Percentiles rank a stretch among this genome's conserved stretches.
Conservation (phyloP, 2,797 vertebrate genomes). For the Moxostoma hubbsi region DNA sequence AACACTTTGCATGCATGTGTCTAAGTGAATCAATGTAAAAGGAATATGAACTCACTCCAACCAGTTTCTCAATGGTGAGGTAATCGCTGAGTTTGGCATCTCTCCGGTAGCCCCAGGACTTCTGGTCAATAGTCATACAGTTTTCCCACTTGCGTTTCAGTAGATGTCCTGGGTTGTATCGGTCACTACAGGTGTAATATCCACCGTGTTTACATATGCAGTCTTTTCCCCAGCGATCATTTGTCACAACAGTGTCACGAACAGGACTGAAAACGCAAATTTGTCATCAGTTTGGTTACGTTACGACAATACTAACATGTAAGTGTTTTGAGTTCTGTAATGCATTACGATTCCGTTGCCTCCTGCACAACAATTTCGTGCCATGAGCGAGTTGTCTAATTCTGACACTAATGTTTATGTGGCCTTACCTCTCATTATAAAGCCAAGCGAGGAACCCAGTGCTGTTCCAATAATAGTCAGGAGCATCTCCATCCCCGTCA, state of each 20-base stretch:
- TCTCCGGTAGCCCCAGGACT: constrained; percentile 92
- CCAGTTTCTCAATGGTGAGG: constrained; percentile 82
- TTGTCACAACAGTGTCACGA: constrained; percentile 90
- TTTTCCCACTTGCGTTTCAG: constrained; percentile 95
- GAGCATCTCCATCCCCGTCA: constrained; percentile 88
- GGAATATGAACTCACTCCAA: constrained; percentile 73
- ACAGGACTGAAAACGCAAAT: constrained; percentile 82
- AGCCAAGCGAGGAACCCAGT: constrained; percentile 96
- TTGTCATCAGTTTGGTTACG: not conserved
- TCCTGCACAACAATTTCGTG: no score
- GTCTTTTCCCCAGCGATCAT: constrained; percentile 91
- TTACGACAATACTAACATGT: not conserved
- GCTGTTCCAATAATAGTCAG: constrained; percentile 94
- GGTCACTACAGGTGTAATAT: constrained; percentile 91
- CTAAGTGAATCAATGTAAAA: not conserved
- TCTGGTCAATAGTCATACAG: constrained; percentile 93
- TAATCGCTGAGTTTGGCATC: constrained; percentile 85
- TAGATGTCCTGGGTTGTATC: constrained; percentile 90
- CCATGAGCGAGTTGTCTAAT: no score
- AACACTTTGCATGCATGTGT: not conserved
- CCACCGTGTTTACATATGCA: constrained; percentile 90
- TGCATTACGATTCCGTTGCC: no score
- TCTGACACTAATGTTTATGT: not conserved
- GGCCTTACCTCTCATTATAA: constrained; percentile 90
- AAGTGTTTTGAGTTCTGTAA: not conserved